Evolutionary conservation across 2,888 invertebrate genomes (phyloP).

Genomic region (Rhorus exstirpatorius): DNA sequence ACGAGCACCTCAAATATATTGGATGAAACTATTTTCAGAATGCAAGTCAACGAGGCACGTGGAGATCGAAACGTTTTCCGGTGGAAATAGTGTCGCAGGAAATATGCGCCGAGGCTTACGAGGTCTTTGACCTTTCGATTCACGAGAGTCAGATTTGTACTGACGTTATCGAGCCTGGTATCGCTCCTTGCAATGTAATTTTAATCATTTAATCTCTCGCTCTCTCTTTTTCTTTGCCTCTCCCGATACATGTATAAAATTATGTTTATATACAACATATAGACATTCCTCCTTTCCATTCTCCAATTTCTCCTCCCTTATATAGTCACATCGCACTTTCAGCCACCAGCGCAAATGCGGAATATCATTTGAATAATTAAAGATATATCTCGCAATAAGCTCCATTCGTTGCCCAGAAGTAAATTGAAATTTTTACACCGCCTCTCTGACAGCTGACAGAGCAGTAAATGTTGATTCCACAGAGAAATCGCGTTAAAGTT

Average conservation of each 20-base stretch:
- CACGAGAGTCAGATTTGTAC: slow-evolving; percentile 54
- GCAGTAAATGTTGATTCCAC: not conserved
- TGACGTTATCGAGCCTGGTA: slow-evolving; percentile 48
- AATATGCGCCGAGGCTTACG: slow-evolving; percentile 85
- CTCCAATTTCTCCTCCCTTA: not conserved
- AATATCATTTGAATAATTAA: slow-evolving; percentile 46
- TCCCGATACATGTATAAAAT: too few relatives aligned
- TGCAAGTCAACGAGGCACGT: not conserved
- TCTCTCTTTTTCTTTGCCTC: not conserved
- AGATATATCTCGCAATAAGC: slow-evolving; percentile 14
- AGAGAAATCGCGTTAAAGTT: slow-evolving; percentile 31
- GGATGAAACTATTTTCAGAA: slow-evolving; percentile 1
- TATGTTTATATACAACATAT: too few relatives aligned
- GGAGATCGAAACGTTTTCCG: slow-evolving; percentile 85
- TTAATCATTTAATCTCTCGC: not conserved
- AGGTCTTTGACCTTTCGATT: slow-evolving; percentile 65
- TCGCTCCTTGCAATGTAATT: slow-evolving; percentile 63
- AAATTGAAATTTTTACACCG: slow-evolving; percentile 32
- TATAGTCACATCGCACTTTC: not conserved
- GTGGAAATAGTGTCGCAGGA: slow-evolving; percentile 87
- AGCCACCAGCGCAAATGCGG: not conserved
- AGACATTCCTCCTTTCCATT: not conserved
- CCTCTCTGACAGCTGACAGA: not conserved
- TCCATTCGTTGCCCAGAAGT: not conserved
- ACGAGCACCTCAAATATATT: not conserved